Percentiles rank a stretch among this genome's conserved stretches.
phyloP scores from a whole-genome alignment of 2,113 vertebrate genomes.

The Oncorhynchus nerka region DNA sequence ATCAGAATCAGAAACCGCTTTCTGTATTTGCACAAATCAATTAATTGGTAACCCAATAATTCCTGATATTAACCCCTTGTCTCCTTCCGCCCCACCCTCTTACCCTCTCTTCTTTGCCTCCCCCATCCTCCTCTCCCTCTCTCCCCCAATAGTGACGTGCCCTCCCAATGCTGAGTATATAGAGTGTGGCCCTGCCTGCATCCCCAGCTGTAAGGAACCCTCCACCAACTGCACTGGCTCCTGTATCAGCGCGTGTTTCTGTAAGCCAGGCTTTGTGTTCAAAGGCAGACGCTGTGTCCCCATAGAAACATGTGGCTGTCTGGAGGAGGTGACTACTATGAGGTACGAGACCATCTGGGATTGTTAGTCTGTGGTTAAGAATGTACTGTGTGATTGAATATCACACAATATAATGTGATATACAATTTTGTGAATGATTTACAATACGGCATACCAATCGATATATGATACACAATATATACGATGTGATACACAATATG shows the following conservation, averaged over 20 bases:
- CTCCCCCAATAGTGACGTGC: constrained; percentile 16
- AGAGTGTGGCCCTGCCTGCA: constrained; percentile 69
- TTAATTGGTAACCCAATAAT: background rate
- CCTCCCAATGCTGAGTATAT: constrained; percentile 66
- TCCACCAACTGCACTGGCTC: constrained; percentile 65
- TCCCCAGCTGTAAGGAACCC: constrained; percentile 66
- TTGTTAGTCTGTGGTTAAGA: constrained; percentile 50
- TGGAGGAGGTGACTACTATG: constrained; percentile 74
- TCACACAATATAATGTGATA: too few species aligned
- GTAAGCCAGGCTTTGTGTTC: constrained; percentile 77
- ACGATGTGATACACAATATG: constrained; percentile 84
- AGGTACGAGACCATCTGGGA: constrained; percentile 63
- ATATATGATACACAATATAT: constrained; percentile 73
- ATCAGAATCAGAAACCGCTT: too few species aligned
- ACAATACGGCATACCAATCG: constrained; percentile 46
- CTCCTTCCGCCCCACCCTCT: too few species aligned
- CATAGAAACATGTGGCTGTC: constrained; percentile 73
- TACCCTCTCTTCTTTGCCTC: background rate
- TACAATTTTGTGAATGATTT: too few species aligned
- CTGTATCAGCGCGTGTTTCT: constrained; percentile 78
- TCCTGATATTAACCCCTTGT: background rate
- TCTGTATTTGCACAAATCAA: too few species aligned
- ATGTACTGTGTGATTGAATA: too few species aligned
- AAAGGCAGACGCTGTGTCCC: constrained; percentile 66
- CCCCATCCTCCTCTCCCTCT: background rate